Evolutionary conservation across 1,140 invertebrate species (phyloP).

Genomic region (Andricus grossulariae): DNA sequence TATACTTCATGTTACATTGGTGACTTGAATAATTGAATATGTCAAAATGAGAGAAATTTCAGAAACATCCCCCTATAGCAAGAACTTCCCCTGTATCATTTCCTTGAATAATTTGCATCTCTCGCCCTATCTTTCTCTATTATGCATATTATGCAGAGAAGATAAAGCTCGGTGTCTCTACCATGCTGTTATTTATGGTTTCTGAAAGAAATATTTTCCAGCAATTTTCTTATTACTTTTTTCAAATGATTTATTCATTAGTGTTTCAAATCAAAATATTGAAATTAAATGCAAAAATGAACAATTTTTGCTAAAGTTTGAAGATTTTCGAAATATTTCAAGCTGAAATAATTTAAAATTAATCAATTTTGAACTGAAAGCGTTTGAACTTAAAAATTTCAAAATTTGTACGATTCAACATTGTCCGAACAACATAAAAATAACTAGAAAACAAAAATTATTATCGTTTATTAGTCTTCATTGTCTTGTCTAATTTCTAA

Average conservation of each 20-base stretch:
- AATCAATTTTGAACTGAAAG: no score
- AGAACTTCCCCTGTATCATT: background rate
- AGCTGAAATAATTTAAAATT: no score
- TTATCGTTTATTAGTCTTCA: no score
- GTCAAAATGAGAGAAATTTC: background rate
- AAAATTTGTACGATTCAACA: no score
- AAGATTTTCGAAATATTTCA: no score
- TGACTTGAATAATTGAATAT: background rate
- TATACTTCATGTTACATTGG: background rate
- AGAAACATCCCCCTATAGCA: background rate
- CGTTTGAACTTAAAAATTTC: no score
- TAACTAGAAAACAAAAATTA: no score
- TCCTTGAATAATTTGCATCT: background rate
- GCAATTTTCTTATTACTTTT: background rate
- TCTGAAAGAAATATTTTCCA: background rate
- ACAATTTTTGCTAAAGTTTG: no score
- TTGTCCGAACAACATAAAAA: no score
- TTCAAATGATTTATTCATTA: background rate
- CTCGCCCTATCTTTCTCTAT: background rate
- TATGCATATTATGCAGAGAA: constrained; percentile 1
- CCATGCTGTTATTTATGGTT: background rate
- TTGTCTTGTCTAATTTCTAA: no score
- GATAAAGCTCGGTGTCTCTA: background rate
- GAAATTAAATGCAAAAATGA: no score
- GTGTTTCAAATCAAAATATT: no score